These are phyloP conservation scores for Helostoma temminkii DNA, from an alignment of 2,797 vertebrate species.

Conservation along the genomic window DNA sequence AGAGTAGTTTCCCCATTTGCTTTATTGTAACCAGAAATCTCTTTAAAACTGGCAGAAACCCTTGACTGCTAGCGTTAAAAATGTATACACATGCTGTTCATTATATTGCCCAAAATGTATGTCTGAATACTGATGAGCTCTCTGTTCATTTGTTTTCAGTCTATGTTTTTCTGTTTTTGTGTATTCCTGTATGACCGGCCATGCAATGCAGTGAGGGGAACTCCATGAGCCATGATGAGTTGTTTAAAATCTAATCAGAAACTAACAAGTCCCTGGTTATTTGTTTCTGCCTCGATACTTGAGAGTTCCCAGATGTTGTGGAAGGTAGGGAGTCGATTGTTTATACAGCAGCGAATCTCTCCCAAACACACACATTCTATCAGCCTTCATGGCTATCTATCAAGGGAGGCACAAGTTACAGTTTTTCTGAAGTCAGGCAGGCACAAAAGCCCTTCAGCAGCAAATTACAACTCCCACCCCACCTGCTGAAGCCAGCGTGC, in stretches of 20 bases:
- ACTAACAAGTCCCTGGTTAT: conserved; percentile 88
- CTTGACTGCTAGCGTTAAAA: conserved; percentile 16
- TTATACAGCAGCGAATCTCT: conserved; percentile 88
- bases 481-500: conserved; percentile 95
- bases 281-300: conserved; percentile 86
- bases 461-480: conserved; percentile 90
- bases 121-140: conserved; percentile 37
- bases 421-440: conserved; percentile 87
- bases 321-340: conserved; percentile 89
- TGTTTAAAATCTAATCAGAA: conserved; percentile 89
- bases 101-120: conserved; percentile 23
- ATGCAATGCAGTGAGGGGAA: conserved; percentile 70
- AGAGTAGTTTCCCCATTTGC: conserved; percentile 45
- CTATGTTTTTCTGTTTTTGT: conserved; percentile 47
- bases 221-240: conserved; percentile 84
- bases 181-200: conserved; percentile 70
- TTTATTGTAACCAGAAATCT: conserved; percentile 50
- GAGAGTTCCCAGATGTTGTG: conserved; percentile 89
- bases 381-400: conserved; percentile 86
- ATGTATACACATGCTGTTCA: conserved; percentile 15
- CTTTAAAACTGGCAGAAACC: conserved; percentile 29
- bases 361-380: conserved; percentile 88
- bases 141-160: conserved; percentile 62
- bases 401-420: conserved; percentile 88
- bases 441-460: conserved; percentile 88